phyloP scores from a whole-genome alignment of 2,113 vertebrate genomes.

The Pogonocichla stellata region DNA sequence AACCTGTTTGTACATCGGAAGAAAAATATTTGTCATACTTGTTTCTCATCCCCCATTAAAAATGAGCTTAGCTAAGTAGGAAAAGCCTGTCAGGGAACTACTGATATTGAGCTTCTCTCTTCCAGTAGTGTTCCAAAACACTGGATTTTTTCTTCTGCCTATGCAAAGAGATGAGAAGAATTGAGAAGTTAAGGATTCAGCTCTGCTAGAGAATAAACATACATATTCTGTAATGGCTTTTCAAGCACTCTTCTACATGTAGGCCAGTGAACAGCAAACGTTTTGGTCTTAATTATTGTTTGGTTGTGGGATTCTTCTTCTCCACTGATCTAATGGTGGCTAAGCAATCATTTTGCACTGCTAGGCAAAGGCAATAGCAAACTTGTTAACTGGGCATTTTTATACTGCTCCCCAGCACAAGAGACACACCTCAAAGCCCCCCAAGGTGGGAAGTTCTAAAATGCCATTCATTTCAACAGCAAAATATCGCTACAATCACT shows the following conservation, averaged over 20 bases:
- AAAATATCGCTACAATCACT: neutral
- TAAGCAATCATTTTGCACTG: neutral
- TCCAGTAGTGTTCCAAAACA: neutral
- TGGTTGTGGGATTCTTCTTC: neutral
- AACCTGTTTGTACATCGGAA: neutral
- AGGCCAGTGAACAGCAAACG: neutral
- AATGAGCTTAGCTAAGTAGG: neutral
- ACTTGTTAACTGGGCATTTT: neutral
- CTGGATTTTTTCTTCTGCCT: neutral
- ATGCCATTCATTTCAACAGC: neutral
- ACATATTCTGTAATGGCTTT: neutral
- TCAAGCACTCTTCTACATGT: neutral
- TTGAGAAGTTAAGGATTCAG: neutral
- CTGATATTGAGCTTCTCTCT: neutral
- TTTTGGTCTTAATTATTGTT: neutral
- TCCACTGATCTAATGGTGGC: neutral
- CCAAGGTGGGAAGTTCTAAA: neutral
- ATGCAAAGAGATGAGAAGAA: neutral
- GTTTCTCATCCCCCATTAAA: neutral
- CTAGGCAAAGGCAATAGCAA: neutral
- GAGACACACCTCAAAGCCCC: neutral
- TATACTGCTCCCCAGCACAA: neutral
- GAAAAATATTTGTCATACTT: conserved; percentile 16
- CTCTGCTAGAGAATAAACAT: neutral
- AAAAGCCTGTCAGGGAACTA: neutral